Evolutionary conservation across 2,888 invertebrate genomes (phyloP), one percentile per base, ranked within the genome.

Genomic region (Conchocele bisecta): DNA sequence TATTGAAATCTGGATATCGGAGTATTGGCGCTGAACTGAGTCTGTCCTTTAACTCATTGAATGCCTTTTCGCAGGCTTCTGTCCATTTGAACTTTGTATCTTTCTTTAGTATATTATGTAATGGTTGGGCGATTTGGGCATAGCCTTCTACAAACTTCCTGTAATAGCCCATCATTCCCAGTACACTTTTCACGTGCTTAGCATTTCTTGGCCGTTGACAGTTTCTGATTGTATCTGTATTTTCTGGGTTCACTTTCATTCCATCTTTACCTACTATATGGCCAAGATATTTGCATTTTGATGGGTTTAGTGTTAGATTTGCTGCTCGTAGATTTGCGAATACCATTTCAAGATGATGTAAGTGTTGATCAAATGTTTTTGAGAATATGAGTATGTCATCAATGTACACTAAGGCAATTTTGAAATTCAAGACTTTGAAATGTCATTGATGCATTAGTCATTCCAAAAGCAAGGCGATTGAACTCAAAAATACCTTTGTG

Each of bases 281-380:
- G 0, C 82, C 79, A 13, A 79, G 51, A 60, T 75, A 82, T n/a
- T 51, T 26, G 48, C 77, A 82, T 50, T 82, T 82, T 26, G 50
- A 26, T 20, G 75, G 75, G 46, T 79, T 70, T 6, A 78, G 58
- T 35, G 42, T 76, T 15, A 82, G 37, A 28, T 73, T 73, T 9
- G 76, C 72, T 9, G 68, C 57, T 35, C 70, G 33, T 3, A 82
- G 56, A 46, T 53, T 64, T 15, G 63, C 31, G 26, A 80, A 74
- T 3, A 80, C 60, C 13, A 48, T n/a, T 4, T 53, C 20, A 0
- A 77, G 42, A 41, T 82, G 71, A 29, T 56, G 13, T 13, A 79
- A 42, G 48, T 74, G 78, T 26, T 68, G 39, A 2, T 66, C 48
- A 39, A 82, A 68, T 22, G 42, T 42, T 13, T 65, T 33, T n/a